Conservation (phyloP, 64 coral and sea anemone species). For the Pachyseris speciosa region DNA sequence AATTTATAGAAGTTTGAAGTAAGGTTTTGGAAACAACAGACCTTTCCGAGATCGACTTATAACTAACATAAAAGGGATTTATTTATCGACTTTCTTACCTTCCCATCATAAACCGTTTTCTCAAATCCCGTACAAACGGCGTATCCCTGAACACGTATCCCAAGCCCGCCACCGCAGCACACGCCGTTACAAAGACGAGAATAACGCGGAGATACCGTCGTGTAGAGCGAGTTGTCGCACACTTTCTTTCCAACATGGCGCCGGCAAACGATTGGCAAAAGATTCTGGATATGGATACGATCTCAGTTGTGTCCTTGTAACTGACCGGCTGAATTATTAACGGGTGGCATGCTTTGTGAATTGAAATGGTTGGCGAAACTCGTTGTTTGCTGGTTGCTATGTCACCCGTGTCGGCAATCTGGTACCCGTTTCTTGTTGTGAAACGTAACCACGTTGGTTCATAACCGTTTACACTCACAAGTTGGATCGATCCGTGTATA, state of each 20-base stretch:
- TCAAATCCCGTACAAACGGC: constrained; percentile 46
- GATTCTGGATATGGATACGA: neutral
- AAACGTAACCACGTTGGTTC: neutral
- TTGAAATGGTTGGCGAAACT: constrained; percentile 38
- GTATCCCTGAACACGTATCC: constrained; percentile 75
- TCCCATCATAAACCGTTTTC: constrained; percentile 94
- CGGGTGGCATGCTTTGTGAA: constrained; percentile 15
- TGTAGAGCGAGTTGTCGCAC: constrained; percentile 1
- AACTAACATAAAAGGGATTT: neutral
- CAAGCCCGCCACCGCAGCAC: constrained; percentile 41
- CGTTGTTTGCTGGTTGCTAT: neutral
- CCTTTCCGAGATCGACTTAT: neutral
- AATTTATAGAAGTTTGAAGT: too few relatives aligned
- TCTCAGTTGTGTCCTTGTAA: neutral
- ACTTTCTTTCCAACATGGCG: constrained; percentile 71
- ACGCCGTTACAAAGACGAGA: constrained; percentile 36
- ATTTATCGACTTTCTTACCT: constrained; percentile 56
- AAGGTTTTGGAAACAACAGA: neutral
- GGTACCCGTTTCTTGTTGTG: constrained; percentile 36
- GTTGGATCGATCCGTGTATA: too few relatives aligned
- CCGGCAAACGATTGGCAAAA: neutral
- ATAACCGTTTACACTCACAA: too few relatives aligned
- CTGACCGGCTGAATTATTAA: constrained; percentile 9
- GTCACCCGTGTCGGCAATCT: constrained; percentile 30
- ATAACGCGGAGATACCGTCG: constrained; percentile 39